Base-by-base conservation (phyloP, 1,140 invertebrate species). In the Ostrea edulis region DNA sequence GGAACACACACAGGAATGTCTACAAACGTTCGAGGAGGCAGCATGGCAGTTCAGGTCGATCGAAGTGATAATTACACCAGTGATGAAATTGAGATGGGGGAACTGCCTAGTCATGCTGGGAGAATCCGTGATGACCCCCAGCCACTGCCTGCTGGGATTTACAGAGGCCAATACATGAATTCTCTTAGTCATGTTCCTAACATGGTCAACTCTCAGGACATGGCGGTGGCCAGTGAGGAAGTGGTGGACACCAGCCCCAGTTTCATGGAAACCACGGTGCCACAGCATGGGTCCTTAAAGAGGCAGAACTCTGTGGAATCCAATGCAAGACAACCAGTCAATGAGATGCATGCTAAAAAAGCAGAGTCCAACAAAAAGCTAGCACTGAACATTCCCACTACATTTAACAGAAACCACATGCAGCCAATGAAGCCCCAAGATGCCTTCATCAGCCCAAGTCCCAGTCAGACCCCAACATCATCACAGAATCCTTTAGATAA, bases 401-500 rank as follows among this genome's bases (percentile, higher is more conserved):
- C 82, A 20, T 52, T 25, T 35, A 53, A 58, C 44, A 51, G 53
- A 84, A 65, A 22, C 55, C 53, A 35, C 20, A 58, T 51, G 17
- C 53, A 82, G 54, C 25, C 82, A 62, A 58, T 54, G 58, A 82
- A 68, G n/a, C 35, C 55, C n/a, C 68, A 77, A 29, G 25, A 77
- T 77, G 25, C 22, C 25, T 87, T 89, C 11, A 82, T 84, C 25
- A 89, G 88, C 86, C 88, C 88, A 20, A 89, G 88, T 82, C 68
- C 68, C 68, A 77, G 17, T 77, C 68, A 77, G 68, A 77, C 68
- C 17, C 51, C 87, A 82, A 83, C 82, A 2, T 51, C 58, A 2
- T 51, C 62, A 62, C 55, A 71, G 62, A 84, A 82, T 81, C 87
- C 89, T 58, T 65, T 91, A 58, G 88, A 89, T 29, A 87, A 92